These are phyloP conservation scores for Coremacera marginata DNA, from an alignment of 2,888 invertebrate genomes.

Conservation along the genomic window DNA sequence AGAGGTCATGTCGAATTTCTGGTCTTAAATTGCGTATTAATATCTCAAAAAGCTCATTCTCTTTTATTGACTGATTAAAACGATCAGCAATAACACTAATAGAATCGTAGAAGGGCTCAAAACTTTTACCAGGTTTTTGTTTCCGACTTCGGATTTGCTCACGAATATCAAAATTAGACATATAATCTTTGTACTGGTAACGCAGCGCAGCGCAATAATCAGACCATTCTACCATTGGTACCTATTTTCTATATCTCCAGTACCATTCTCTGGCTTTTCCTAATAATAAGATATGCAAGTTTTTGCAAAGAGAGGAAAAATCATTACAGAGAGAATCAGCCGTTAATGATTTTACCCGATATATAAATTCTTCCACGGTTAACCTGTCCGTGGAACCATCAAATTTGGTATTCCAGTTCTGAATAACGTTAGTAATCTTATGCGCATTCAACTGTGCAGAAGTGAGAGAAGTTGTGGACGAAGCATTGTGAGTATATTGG, in stretches of 20 bases:
- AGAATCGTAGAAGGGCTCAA: not conserved
- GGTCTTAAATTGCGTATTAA: conserved; percentile 18
- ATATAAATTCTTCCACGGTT: not conserved
- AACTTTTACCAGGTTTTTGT: not conserved
- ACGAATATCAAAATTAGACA: not conserved
- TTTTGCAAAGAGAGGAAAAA: not conserved
- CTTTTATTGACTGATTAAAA: not conserved
- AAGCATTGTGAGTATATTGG: too few relatives aligned
- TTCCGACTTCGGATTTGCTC: not conserved
- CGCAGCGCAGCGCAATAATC: not conserved
- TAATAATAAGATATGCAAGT: not conserved
- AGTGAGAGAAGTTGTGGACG: too few relatives aligned
- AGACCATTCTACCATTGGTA: not conserved
- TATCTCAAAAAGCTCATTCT: conserved; percentile 25
- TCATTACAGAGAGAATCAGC: not conserved
- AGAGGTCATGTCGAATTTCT: conserved; percentile 31
- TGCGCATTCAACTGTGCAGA: too few relatives aligned
- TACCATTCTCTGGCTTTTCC: not conserved
- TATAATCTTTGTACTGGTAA: not conserved
- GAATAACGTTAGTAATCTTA: not conserved
- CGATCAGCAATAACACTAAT: not conserved
- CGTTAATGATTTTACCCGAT: not conserved
- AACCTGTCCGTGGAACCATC: not conserved
- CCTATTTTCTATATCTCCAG: not conserved
- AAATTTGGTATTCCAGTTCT: not conserved